These are phyloP conservation scores for Cheiracanthium punctorium DNA, from an alignment of 2,888 invertebrate genomes.

Conservation along the genomic window DNA sequence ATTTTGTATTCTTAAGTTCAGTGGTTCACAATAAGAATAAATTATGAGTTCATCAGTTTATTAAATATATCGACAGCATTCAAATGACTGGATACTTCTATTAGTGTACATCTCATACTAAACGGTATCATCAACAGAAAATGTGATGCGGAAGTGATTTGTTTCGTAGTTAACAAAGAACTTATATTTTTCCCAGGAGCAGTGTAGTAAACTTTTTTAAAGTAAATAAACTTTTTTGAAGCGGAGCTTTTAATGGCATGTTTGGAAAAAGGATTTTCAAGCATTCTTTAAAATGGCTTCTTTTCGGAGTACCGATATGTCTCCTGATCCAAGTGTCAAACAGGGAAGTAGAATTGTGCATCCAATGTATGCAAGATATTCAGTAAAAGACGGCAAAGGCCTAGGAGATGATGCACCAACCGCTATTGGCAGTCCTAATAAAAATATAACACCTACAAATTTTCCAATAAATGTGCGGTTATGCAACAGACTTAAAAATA, in stretches of 20 bases:
- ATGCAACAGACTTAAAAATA: neutral
- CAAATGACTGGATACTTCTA: too few relatives aligned
- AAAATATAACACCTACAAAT: neutral
- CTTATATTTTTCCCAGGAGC: too few relatives aligned
- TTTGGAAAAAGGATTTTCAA: neutral
- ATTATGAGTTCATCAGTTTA: too few relatives aligned
- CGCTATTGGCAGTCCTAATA: too few relatives aligned
- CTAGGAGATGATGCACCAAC: neutral
- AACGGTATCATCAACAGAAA: too few relatives aligned
- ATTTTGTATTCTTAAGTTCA: too few relatives aligned
- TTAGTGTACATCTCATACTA: too few relatives aligned
- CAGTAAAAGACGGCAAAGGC: slow-evolving; percentile 20
- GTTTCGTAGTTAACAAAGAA: too few relatives aligned
- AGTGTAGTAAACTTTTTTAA: too few relatives aligned
- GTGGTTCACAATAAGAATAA: too few relatives aligned
- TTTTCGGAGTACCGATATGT: neutral
- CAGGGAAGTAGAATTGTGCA: slow-evolving; percentile 35
- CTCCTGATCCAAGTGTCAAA: neutral
- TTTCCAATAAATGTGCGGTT: slow-evolving; percentile 10
- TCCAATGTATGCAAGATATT: slow-evolving; percentile 32
- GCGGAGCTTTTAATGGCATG: neutral
- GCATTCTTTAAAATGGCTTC: slow-evolving; percentile 21
- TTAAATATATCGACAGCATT: too few relatives aligned
- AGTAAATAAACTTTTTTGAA: neutral
- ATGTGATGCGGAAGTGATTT: too few relatives aligned